Evolutionary conservation across 2,113 vertebrate genomes (phyloP), one percentile per base, ranked within the genome.

Genomic region (Bos indicus): DNA sequence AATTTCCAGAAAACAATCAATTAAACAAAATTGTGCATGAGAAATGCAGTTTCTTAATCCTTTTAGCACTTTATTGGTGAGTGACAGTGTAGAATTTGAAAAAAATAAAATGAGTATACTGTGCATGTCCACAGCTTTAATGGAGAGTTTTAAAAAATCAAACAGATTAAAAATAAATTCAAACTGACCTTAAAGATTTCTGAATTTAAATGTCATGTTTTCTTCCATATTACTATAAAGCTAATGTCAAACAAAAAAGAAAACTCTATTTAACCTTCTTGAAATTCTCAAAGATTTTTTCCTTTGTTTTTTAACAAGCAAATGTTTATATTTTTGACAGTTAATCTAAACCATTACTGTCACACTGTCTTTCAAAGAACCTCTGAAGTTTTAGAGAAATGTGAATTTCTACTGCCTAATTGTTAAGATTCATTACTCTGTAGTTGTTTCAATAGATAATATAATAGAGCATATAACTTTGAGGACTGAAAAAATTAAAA

Each of bases 41-140:
- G 54, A 91, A 74, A 82, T 89, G 6, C 4, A 82, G n/a, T 17
- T 26, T 94, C 64, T 95, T 59, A 88, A 91, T 93, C 67, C 21
- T 51, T 83, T 91, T 40, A 90, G 23, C 26, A 64, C 33, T 90
- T 95, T 8, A n/a, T 36, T 87, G 43, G 30, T 83, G 36, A n/a
- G 19, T 93, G 84, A 82, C 83, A 60, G 30, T 83, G 62, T 92
- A 40, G 82, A 30, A 25, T 86, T 82, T 48, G 60, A 30, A 56
- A 91, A 92, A 96, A 88, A 51, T 59, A 23, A 74, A 60, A 94
- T 93, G 64, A 96, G 80, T 78, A 89, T 78, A 93, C 91, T 95
- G 40, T 85, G 28, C 11, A 48, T 91, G 23, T 89, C 93, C 36
- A 88, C 25, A 84, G 64, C 82, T 94, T 87, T 78, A 97, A 51